These are phyloP conservation scores for Colistium nudipinnis DNA, from an alignment of 2,113 vertebrate genomes.

Conservation along the genomic window DNA sequence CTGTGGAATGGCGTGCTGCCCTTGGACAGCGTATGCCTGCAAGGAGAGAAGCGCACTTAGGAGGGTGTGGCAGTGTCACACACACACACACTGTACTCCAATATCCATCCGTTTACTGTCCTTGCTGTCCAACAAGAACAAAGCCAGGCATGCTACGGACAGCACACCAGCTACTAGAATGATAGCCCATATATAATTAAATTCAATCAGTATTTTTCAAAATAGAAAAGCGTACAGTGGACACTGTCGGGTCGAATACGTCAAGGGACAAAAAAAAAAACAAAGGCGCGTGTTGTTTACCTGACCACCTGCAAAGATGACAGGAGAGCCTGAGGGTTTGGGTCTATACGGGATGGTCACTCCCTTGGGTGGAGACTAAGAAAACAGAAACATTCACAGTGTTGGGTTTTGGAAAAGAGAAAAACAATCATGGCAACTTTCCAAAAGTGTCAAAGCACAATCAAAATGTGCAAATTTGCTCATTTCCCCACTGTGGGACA, in stretches of 20 bases:
- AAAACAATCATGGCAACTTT: neutral
- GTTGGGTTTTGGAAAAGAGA: neutral
- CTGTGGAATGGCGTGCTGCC: slow-evolving; percentile 99
- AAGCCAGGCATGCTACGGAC: slow-evolving; percentile 9
- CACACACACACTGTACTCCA: slow-evolving; percentile 22
- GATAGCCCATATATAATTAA: neutral
- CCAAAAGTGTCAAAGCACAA: neutral
- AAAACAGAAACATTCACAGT: slow-evolving; percentile 38
- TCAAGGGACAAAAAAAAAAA: neutral
- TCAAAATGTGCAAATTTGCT: too few relatives aligned
- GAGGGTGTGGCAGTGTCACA: slow-evolving; percentile 54
- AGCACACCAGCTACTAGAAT: neutral
- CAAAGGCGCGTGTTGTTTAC: slow-evolving; percentile 72
- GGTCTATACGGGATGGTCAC: slow-evolving; percentile 99
- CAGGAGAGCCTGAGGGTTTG: slow-evolving; percentile 98
- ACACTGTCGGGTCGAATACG: neutral
- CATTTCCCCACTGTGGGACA: too few relatives aligned
- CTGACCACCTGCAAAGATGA: slow-evolving; percentile 99
- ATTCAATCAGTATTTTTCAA: too few relatives aligned
- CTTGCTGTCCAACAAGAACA: slow-evolving; percentile 41
- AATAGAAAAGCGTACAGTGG: too few relatives aligned
- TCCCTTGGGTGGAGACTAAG: slow-evolving; percentile 96
- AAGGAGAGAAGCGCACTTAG: slow-evolving; percentile 76
- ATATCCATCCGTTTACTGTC: slow-evolving; percentile 49
- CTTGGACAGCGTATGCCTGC: slow-evolving; percentile 99